Conservation (phyloP, 2,888 invertebrate species). For the Ormia ochracea region DNA sequence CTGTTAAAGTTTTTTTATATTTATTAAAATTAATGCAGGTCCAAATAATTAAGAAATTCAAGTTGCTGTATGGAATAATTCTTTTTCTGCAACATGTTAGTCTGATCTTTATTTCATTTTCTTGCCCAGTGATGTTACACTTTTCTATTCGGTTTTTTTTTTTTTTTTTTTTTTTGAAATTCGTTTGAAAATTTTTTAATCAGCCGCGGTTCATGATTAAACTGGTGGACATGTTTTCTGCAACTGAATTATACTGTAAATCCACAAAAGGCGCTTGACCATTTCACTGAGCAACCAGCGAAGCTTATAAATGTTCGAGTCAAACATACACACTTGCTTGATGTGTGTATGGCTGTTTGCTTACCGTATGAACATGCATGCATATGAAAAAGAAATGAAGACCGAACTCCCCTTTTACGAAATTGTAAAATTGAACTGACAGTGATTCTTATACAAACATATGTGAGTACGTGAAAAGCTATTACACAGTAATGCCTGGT, state of each 20-base stretch:
- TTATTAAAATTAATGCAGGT: conserved; percentile 8
- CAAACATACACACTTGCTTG: conserved; percentile 14
- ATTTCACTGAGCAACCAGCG: conserved; percentile 67
- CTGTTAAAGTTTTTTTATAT: conserved; percentile 24
- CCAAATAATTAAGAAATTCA: background rate
- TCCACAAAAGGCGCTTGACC: conserved; percentile 66
- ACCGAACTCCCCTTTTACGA: conserved; percentile 18
- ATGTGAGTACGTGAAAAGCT: background rate
- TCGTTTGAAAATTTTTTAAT: background rate
- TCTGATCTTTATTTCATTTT: background rate
- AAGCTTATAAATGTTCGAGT: conserved; percentile 49
- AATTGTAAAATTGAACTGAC: background rate
- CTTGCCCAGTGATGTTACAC: background rate
- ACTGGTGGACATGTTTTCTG: conserved; percentile 70
- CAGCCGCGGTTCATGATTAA: conserved; percentile 58
- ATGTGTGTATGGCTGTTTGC: background rate
- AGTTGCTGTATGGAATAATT: background rate
- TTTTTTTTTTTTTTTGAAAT: conserved; percentile 9
- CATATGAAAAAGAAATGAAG: background rate
- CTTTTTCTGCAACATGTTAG: background rate
- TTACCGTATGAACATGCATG: conserved; percentile 9
- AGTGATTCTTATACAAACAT: background rate
- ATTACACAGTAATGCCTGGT: background rate
- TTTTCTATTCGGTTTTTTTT: background rate
- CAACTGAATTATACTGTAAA: conserved; percentile 68